phyloP scores from a whole-genome alignment of 2,888 invertebrate genomes.

The Coremacera marginata region DNA sequence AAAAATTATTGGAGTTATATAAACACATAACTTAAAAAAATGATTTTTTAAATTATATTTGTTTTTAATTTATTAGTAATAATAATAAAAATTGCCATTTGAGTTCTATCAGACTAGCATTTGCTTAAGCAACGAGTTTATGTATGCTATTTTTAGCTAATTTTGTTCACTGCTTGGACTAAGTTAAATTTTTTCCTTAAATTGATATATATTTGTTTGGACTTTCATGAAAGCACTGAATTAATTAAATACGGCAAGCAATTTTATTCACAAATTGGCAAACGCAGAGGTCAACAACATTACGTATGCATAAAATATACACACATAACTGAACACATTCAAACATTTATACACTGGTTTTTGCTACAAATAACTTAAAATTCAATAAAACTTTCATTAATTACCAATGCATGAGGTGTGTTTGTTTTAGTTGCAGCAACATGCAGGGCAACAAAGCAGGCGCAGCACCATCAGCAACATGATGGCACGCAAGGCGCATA shows the following conservation, averaged over 20 bases:
- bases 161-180: no score
- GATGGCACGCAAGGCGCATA: no score
- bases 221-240: neutral
- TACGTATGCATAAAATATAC: neutral
- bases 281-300: slow-evolving; percentile 24
- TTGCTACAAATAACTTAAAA: slow-evolving; percentile 26
- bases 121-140: no score
- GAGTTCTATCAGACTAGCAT: no score
- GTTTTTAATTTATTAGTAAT: no score
- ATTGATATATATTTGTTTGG: neutral
- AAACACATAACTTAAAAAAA: no score
- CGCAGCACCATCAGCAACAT: neutral
- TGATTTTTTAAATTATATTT: no score
- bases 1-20: no score
- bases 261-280: slow-evolving; percentile 32
- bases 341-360: neutral
- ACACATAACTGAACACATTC: slow-evolving; percentile 1
- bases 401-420: slow-evolving; percentile 11
- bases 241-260: neutral
- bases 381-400: slow-evolving; percentile 35
- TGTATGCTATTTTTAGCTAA: no score
- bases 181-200: no score
- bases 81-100: no score
- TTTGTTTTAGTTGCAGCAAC: slow-evolving; percentile 6
- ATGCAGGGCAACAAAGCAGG: neutral